phyloP scores from a whole-genome alignment of 1,140 invertebrate species.

The Carcinoscorpius rotundicauda region DNA sequence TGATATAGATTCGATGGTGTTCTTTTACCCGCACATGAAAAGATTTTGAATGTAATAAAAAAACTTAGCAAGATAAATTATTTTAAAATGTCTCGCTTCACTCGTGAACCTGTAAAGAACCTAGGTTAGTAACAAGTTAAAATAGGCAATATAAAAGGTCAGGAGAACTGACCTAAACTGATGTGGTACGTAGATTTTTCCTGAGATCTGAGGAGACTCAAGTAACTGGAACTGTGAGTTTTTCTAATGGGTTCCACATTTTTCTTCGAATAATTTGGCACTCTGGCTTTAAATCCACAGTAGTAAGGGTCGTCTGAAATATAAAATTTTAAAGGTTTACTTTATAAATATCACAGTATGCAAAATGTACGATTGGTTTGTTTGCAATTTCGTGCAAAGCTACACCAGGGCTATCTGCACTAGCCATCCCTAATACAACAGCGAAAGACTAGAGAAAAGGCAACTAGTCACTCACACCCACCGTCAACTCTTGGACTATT shows the following conservation, averaged over 20 bases:
- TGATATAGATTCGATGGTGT: too few species aligned
- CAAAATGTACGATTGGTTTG: too few species aligned
- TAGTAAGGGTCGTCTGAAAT: conserved; percentile 82
- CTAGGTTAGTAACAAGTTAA: neutral
- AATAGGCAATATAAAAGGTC: neutral
- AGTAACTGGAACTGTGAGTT: conserved; percentile 18
- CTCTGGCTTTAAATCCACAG: conserved; percentile 72
- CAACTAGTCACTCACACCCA: too few species aligned
- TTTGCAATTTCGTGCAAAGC: too few species aligned
- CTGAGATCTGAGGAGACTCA: conserved; percentile 15
- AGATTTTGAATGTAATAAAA: neutral
- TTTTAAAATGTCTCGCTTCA: neutral
- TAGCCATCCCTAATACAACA: too few species aligned
- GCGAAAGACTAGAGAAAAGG: too few species aligned
- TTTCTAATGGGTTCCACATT: conserved; percentile 7
- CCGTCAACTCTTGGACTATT: too few species aligned
- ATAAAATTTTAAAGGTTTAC: conserved; percentile 6
- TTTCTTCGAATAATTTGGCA: conserved; percentile 73
- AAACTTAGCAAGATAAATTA: neutral
- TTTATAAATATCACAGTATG: too few species aligned
- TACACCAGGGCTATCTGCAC: too few species aligned
- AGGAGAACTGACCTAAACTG: conserved; percentile 10
- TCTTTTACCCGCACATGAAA: too few species aligned
- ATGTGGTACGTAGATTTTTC: conserved; percentile 11
- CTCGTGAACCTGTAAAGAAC: neutral